These are phyloP conservation scores for Hyalella azteca DNA, from an alignment of 2,888 invertebrate genomes.

Conservation along the genomic window DNA sequence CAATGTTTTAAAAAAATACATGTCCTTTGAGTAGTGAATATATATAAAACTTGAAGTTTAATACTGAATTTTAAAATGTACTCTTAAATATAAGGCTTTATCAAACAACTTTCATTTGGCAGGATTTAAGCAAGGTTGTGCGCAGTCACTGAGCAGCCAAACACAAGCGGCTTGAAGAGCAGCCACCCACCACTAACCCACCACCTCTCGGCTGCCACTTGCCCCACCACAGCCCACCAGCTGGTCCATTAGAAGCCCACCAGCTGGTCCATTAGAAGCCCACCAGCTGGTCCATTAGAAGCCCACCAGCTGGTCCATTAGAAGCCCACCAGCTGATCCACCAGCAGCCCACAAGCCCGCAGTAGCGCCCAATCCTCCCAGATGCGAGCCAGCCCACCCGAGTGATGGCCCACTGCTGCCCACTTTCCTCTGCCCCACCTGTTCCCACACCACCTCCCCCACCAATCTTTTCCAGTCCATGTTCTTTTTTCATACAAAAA, in stretches of 20 bases:
- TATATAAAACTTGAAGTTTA: too few species aligned
- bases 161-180: too few species aligned
- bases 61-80: too few species aligned
- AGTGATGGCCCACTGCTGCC: conserved; percentile 4
- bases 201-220: not conserved
- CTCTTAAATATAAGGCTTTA: too few species aligned
- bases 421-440: conserved; percentile 19
- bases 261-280: not conserved
- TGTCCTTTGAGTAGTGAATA: too few species aligned
- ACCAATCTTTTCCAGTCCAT: too few species aligned
- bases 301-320: too few species aligned
- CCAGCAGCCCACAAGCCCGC: conserved; percentile 31
- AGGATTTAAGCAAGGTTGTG: too few species aligned
- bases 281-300: not conserved
- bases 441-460: conserved; percentile 1
- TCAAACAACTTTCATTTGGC: too few species aligned
- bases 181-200: conserved; percentile 5
- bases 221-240: conserved; percentile 36
- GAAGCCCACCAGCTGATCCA: not conserved
- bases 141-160: too few species aligned
- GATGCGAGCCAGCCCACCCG: conserved; percentile 7
- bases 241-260: conserved; percentile 18
- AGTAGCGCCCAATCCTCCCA: conserved; percentile 24
- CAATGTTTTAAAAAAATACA: too few species aligned
- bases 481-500: too few species aligned